Percentiles rank a stretch among this genome's conserved stretches.
These are phyloP conservation scores for Sarcophilus harrisii DNA, from an alignment of 2,797 vertebrate genomes.

Conservation along the genomic window DNA sequence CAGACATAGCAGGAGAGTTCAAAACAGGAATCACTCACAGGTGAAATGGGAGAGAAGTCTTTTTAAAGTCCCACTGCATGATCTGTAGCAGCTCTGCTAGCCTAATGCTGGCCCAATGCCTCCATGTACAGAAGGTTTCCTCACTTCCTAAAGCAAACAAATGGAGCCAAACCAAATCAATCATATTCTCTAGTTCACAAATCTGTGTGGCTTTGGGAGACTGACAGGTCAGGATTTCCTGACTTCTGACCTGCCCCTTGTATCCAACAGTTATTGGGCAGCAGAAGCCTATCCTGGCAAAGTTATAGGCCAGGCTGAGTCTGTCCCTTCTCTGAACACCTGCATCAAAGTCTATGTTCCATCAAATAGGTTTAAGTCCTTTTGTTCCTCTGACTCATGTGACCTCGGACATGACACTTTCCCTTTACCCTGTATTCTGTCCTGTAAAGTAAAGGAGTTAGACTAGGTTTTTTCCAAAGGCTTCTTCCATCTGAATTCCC, in stretches of 20 bases:
- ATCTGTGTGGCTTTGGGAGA: not conserved
- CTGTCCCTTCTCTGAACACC: not conserved
- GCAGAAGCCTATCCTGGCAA: not conserved
- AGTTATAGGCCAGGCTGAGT: no score
- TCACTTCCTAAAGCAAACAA: not conserved
- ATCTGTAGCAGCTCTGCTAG: not conserved
- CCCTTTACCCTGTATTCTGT: not conserved
- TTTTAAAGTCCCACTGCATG: not conserved
- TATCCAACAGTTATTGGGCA: not conserved
- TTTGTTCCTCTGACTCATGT: not conserved
- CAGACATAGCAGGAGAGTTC: not conserved
- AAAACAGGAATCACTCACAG: not conserved
- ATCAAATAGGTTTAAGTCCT: not conserved
- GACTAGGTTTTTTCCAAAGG: not conserved
- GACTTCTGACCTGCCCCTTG: not conserved
- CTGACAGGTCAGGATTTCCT: not conserved
- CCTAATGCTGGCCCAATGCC: not conserved
- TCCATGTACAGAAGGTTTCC: not conserved
- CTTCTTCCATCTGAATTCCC: not conserved
- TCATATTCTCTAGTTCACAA: not conserved
- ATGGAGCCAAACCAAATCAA: not conserved
- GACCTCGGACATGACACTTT: not conserved
- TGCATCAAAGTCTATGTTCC: not conserved
- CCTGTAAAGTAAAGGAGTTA: not conserved
- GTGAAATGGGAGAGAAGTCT: not conserved